These are phyloP conservation scores for Sphecodes monilicornis DNA, from an alignment of 2,888 invertebrate genomes.

Conservation along the genomic window DNA sequence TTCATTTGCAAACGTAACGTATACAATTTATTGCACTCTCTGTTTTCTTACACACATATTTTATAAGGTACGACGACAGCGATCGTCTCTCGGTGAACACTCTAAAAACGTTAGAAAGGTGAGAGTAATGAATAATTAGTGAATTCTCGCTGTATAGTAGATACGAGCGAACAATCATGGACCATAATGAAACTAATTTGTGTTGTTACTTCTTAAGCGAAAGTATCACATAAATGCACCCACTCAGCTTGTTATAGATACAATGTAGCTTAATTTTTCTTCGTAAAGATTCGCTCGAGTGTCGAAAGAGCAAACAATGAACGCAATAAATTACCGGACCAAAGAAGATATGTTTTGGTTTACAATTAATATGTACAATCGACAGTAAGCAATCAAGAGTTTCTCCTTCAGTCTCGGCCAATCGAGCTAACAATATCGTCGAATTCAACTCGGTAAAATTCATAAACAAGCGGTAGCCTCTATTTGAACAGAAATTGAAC, in stretches of 20 bases:
- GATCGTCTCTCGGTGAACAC: not conserved
- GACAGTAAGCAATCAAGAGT: slow-evolving; percentile 30
- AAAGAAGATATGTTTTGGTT: slow-evolving; percentile 50
- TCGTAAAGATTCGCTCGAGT: not conserved
- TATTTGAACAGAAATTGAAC: not conserved
- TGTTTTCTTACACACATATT: not conserved
- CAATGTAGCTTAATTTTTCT: not conserved
- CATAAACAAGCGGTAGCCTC: slow-evolving; percentile 15
- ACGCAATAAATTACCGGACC: slow-evolving; percentile 61
- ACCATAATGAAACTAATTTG: slow-evolving; percentile 13
- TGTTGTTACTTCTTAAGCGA: slow-evolving; percentile 14
- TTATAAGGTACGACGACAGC: not conserved
- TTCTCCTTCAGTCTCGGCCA: slow-evolving; percentile 18
- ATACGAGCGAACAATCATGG: not conserved
- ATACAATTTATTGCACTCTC: not conserved
- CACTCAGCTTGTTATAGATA: not conserved
- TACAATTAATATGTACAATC: slow-evolving; percentile 69
- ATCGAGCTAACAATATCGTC: not conserved
- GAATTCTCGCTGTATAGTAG: not conserved
- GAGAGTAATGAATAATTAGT: slow-evolving; percentile 12
- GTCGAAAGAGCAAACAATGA: not conserved
- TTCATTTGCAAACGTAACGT: slow-evolving; percentile 5
- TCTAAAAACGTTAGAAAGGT: slow-evolving; percentile 23
- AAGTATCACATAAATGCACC: not conserved
- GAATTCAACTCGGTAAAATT: not conserved